These are phyloP conservation scores for Corvus hawaiiensis DNA, from an alignment of 2,113 vertebrate species.

Conservation along the genomic window DNA sequence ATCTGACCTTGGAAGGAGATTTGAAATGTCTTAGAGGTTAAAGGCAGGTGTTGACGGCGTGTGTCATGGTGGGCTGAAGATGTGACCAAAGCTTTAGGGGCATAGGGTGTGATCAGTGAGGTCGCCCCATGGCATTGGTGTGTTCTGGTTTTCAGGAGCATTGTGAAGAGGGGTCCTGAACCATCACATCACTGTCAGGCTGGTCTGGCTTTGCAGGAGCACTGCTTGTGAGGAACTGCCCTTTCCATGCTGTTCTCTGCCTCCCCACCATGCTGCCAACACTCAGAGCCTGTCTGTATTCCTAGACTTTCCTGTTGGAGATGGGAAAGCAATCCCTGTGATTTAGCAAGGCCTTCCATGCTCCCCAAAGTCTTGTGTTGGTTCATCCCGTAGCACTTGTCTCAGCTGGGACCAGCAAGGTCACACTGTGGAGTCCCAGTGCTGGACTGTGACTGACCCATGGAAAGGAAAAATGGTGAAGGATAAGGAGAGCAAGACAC, in stretches of 20 bases:
- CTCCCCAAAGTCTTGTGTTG: background rate
- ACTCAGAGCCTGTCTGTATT: background rate
- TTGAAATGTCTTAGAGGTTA: background rate
- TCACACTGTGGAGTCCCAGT: background rate
- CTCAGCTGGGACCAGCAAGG: background rate
- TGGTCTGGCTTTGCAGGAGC: background rate
- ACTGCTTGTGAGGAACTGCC: background rate
- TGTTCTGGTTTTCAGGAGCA: background rate
- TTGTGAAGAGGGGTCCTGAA: too few species aligned
- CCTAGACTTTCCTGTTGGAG: background rate
- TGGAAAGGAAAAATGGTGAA: background rate
- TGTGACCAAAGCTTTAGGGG: background rate
- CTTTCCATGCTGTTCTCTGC: background rate
- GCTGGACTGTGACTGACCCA: too few species aligned
- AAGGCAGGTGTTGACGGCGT: background rate
- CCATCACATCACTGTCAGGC: background rate
- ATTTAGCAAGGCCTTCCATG: background rate
- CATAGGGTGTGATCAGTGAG: background rate
- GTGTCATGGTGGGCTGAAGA: background rate
- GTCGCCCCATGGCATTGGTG: background rate
- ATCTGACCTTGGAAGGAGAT: background rate
- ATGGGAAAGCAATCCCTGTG: too few species aligned
- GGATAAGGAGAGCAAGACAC: background rate
- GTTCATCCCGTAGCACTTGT: accelerated
- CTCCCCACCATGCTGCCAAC: background rate